Evolutionary conservation across 2,113 vertebrate genomes (phyloP), one percentile per base, ranked within the genome.

Genomic region (Melanotaenia duboulayi): DNA sequence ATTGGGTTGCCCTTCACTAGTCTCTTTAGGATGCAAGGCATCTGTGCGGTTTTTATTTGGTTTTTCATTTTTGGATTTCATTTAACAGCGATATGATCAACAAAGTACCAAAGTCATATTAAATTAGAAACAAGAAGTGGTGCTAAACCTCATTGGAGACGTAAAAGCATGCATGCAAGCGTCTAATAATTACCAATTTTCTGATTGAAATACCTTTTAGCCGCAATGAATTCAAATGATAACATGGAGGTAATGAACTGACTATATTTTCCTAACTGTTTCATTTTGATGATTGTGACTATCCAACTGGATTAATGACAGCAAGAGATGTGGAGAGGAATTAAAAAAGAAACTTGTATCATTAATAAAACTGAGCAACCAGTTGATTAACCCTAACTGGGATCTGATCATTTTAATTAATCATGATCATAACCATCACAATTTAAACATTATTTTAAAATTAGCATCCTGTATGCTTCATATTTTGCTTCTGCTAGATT

Each of bases 131-230:
- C 5, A 2, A 49, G 65, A 60, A 16, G 28, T 20, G 23, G 9
- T 13, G 13, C 6, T 4, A 11, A 71, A 54, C 12, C 59, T 50
- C 19, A 65, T 57, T 58, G 23, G 12, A 42, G 24, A 55, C 22
- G 57, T 48, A 61, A 50, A 63, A 39, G 11, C 39, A 56, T 25
- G 23, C 19, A 44, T 11, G 32, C 42, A n/a, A 48, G 17, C 17
- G 7, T 16, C 44, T 11, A 65, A 32, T 81, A 74, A 78, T 70
- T 54, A 22, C 19, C 46, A 62, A 55, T 75, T 78, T 78, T 70
- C 28, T 6, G 19, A 66, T 19, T 78, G 57, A 63, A 71, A 68
- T 65, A 64, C 49, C 11, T 65, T 80, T 73, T n/a, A 61, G 51
- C 25, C 16, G 65, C 56, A 23, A 22, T 23, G n/a, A 37, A 35